Percentiles rank a stretch among this genome's conserved stretches.
Evolutionary conservation across 2,113 vertebrate species (phyloP).

Genomic region (Chaenocephalus aceratus): DNA sequence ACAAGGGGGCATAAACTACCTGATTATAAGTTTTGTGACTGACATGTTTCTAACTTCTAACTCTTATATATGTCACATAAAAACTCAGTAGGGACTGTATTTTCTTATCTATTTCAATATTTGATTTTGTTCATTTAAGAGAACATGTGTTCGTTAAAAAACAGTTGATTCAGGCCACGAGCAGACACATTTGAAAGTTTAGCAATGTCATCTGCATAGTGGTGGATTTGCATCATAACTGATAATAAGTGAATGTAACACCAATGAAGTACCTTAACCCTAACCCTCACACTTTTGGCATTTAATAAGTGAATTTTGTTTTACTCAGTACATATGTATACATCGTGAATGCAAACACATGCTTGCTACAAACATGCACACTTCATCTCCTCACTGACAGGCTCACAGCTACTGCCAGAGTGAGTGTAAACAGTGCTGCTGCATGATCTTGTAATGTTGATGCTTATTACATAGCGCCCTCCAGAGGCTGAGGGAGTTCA

Average conservation of each 20-base stretch:
- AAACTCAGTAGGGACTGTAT: no score
- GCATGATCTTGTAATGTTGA: conserved; percentile 18
- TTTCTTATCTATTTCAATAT: no score
- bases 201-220: not conserved
- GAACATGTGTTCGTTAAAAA: no score
- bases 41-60: no score
- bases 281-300: not conserved
- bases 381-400: not conserved
- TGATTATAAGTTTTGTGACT: no score
- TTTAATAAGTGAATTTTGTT: not conserved
- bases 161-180: no score
- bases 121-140: no score
- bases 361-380: not conserved
- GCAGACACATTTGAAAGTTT: no score
- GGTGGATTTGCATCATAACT: not conserved
- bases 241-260: not conserved
- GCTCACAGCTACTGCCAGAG: not conserved
- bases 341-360: not conserved
- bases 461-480: conserved; percentile 39
- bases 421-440: conserved; percentile 5
- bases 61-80: no score
- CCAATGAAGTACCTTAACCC: not conserved
- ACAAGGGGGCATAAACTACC: no score
- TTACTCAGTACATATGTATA: not conserved
- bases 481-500: conserved; percentile 37